A percentile compares a stretch with the other conserved stretches of the same genome.
Conservation (phyloP, 2,113 vertebrate genomes). For the Hiodon tergisus region DNA sequence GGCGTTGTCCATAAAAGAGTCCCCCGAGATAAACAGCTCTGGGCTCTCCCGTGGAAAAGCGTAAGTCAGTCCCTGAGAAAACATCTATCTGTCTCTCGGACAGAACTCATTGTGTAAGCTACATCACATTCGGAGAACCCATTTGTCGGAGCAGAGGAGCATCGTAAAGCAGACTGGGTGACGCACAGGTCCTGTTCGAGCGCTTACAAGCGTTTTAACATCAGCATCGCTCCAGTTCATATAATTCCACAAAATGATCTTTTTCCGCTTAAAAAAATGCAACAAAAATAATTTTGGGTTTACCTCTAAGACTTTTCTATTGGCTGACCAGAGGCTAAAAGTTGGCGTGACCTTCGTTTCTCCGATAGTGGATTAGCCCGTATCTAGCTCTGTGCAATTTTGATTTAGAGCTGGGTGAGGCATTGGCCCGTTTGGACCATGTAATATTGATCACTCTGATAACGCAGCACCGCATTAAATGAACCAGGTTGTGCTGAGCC, state of each 20-base stretch:
- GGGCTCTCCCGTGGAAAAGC: background rate
- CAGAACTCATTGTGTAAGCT: too few species aligned
- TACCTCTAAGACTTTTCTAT: background rate
- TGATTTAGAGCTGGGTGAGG: slow-evolving; percentile 10
- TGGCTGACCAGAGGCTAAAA: background rate
- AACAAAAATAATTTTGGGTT: too few species aligned
- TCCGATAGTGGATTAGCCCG: slow-evolving; percentile 3
- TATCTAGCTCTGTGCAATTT: background rate
- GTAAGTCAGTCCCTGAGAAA: background rate
- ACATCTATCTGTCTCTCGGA: background rate
- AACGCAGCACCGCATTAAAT: background rate
- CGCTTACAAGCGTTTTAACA: background rate
- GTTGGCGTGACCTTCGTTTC: slow-evolving; percentile 17
- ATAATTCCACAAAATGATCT: too few species aligned
- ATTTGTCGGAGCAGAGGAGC: too few species aligned
- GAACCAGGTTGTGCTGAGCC: background rate
- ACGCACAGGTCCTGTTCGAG: background rate
- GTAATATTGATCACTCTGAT: background rate
- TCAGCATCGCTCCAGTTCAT: background rate
- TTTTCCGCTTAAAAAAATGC: too few species aligned
- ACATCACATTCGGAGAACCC: too few species aligned
- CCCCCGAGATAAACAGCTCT: background rate
- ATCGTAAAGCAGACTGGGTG: too few species aligned
- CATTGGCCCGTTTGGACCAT: background rate
- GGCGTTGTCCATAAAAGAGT: background rate